These are phyloP conservation scores for Euwallacea fornicatus DNA, from an alignment of 1,140 invertebrate species.

Conservation along the genomic window DNA sequence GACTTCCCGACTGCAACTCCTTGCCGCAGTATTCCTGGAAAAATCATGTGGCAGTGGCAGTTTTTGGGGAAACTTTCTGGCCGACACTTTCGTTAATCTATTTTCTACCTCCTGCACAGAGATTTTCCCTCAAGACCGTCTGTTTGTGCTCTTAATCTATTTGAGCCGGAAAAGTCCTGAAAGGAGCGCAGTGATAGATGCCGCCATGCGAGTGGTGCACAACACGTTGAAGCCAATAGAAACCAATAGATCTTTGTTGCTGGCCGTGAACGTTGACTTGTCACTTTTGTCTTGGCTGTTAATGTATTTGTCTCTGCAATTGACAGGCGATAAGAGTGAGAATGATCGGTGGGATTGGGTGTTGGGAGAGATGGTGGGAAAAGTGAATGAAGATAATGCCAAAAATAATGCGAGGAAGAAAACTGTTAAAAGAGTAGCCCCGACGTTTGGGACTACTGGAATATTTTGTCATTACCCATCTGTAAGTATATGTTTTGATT, in stretches of 20 bases:
- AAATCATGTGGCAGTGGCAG: conserved; percentile 74
- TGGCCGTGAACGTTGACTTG: conserved; percentile 60
- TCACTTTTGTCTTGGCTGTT: conserved; percentile 78
- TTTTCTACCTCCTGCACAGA: conserved; percentile 77
- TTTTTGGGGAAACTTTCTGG: conserved; percentile 89
- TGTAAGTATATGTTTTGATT: conserved; percentile 21
- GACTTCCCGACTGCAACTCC: conserved; percentile 65
- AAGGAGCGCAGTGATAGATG: conserved; percentile 65
- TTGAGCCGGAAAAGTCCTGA: conserved; percentile 78
- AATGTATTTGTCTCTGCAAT: conserved; percentile 74
- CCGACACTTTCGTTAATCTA: conserved; percentile 74
- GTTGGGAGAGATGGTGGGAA: conserved; percentile 57
- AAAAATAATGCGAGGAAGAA: conserved; percentile 42
- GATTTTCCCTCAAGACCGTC: conserved; percentile 83
- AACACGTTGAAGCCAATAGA: conserved; percentile 60
- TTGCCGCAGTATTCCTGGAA: conserved; percentile 74
- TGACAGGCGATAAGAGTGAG: conserved; percentile 59
- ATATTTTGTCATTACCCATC: conserved; percentile 1
- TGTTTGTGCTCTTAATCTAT: conserved; percentile 84
- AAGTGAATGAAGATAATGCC: conserved; percentile 50
- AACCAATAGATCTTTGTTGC: conserved; percentile 53
- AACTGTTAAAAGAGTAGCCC: conserved; percentile 37
- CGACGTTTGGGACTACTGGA: conserved; percentile 19
- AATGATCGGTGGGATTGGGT: conserved; percentile 78
- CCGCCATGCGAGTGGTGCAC: conserved; percentile 63